These are phyloP conservation scores for Brachynemurus nebulosus DNA, from an alignment of 2,888 invertebrate species.

Conservation along the genomic window DNA sequence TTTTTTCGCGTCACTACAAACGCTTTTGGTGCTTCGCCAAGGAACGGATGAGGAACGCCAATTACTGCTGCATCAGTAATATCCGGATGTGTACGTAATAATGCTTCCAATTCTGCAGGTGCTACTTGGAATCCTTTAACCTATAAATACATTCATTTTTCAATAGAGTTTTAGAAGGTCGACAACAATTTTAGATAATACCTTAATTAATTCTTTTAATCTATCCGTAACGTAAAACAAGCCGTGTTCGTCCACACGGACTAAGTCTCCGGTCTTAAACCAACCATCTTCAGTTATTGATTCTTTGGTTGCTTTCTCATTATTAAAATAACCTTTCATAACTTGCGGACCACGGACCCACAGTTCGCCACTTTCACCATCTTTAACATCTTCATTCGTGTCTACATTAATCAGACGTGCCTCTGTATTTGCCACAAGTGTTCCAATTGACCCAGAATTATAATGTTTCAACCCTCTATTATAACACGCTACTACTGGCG, in stretches of 20 bases:
- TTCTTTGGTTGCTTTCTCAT: constrained; percentile 55
- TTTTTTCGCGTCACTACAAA: constrained; percentile 46
- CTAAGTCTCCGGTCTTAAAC: constrained; percentile 54
- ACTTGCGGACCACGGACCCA: constrained; percentile 65
- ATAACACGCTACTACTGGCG: constrained; percentile 35
- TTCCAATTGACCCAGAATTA: constrained; percentile 44
- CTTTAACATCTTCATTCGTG: constrained; percentile 33
- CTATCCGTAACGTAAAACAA: constrained; percentile 58
- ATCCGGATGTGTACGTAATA: constrained; percentile 55
- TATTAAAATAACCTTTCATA: constrained; percentile 67
- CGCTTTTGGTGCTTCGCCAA: constrained; percentile 65
- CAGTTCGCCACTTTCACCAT: constrained; percentile 27
- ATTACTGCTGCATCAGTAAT: constrained; percentile 73
- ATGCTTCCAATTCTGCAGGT: constrained; percentile 73
- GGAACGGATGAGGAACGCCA: constrained; percentile 50
- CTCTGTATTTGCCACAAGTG: constrained; percentile 32
- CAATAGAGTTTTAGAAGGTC: not conserved
- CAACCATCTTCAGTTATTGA: constrained; percentile 55
- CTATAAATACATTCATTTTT: not conserved
- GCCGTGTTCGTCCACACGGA: constrained; percentile 39
- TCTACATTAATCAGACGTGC: constrained; percentile 25
- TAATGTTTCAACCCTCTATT: constrained; percentile 24
- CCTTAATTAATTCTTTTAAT: constrained; percentile 73
- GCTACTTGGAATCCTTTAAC: constrained; percentile 59
- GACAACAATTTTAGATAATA: constrained; percentile 25